Percentiles rank a stretch among this genome's conserved stretches.
phyloP scores from a whole-genome alignment of 2,113 vertebrate species.

The Sinocyclocheilus grahami region DNA sequence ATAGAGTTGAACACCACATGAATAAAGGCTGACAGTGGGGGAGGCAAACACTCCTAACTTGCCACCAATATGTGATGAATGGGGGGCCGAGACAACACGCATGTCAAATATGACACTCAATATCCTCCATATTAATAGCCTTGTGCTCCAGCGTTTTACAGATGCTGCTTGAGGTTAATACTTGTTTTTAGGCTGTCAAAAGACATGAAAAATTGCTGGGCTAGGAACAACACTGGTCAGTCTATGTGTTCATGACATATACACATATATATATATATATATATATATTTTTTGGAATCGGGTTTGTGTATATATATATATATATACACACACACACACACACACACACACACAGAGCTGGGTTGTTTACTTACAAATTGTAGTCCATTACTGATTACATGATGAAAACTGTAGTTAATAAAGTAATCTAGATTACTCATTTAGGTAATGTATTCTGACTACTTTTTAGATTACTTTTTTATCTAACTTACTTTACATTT shows the following conservation, averaged over 20 bases:
- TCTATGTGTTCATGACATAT: not conserved
- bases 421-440: too few species aligned
- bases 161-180: constrained; percentile 25
- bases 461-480: too few species aligned
- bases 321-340: too few species aligned
- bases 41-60: constrained; percentile 7
- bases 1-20: constrained; percentile 38
- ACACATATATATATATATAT: too few species aligned
- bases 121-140: constrained; percentile 42
- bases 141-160: constrained; percentile 22
- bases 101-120: constrained; percentile 44
- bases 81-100: constrained; percentile 2
- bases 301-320: too few species aligned
- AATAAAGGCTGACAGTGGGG: constrained; percentile 43
- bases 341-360: too few species aligned
- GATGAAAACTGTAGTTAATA: too few species aligned
- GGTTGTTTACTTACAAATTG: too few species aligned
- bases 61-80: not conserved
- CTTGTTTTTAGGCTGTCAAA: not conserved
- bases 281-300: too few species aligned
- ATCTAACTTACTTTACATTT: too few species aligned
- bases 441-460: too few species aligned
- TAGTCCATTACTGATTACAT: too few species aligned
- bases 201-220: not conserved
- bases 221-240: not conserved